Base-by-base conservation (phyloP, 2,113 vertebrate genomes). In the Centrocercus urophasianus region DNA sequence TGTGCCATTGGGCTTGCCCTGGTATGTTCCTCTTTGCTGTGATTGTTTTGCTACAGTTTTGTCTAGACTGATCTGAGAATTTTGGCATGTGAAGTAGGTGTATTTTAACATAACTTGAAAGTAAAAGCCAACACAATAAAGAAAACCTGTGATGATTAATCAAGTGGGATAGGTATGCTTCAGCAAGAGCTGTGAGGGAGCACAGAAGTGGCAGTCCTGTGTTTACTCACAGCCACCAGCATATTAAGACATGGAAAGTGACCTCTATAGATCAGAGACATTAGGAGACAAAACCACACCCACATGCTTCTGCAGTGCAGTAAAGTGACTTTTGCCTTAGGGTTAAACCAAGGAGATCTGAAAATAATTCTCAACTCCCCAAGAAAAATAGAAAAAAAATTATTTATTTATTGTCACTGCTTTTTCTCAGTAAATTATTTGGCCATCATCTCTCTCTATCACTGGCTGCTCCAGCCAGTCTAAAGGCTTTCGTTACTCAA, bases 1-100 rank as follows among this genome's bases (percentile, higher is more conserved):
- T 6, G 2, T 2, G 13, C 0, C 8, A 24, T 42, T 45, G 18
- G 8, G 1, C 8, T 77, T 63, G 3, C 1, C n/a, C 17, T 20
- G 81, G 1, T 1, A 67, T 0, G 1, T 32, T 17, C 15, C 15
- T 25, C 17, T 19, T 18, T 28, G 27, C 11, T 36, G 4, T 9
- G 66, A 75, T 12, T 50, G 13, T 40, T 87, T 50, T 80, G 28
- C 11, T 65, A 45, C 6, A 28, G 13, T 45, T 85, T 86, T 63
- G 7, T 47, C 19, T 25, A 13, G 22, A 40, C 2, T 34, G 13
- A 22, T 38, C 4, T 11, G 14, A 19, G 6, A 2, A 1, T 76
- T 76, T 73, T 63, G 73, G 61, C 1, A 1, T 28, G 40, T 21
- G 27, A 93, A 63, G 47, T 17, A 78, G 43, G 47, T 22, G 4